A percentile compares a stretch with the other conserved stretches of the same genome.
phyloP scores from a whole-genome alignment of 2,888 invertebrate genomes.

The Eumacrocentrus americanus region DNA sequence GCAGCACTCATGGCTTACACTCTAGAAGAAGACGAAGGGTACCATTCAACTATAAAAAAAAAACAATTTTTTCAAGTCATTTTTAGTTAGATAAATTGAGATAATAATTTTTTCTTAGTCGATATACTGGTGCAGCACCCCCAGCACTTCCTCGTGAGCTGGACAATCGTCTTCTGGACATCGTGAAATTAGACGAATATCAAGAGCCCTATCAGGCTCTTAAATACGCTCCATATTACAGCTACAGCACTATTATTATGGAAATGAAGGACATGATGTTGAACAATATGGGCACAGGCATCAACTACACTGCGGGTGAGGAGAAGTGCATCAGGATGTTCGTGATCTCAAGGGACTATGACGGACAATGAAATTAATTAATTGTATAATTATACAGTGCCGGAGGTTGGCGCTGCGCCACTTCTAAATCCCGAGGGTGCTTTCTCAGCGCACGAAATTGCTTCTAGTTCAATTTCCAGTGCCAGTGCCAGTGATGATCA shows the following conservation, averaged over 20 bases:
- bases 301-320: slow-evolving; percentile 56
- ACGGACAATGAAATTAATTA: slow-evolving; percentile 59
- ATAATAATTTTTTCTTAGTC: slow-evolving; percentile 31
- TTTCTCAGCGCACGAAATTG: slow-evolving; percentile 49
- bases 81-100: too few species aligned
- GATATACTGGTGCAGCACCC: slow-evolving; percentile 56
- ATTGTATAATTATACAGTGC: slow-evolving; percentile 80
- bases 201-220: slow-evolving; percentile 81
- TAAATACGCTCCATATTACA: slow-evolving; percentile 77
- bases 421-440: slow-evolving; percentile 65
- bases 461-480: slow-evolving; percentile 56
- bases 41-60: too few species aligned
- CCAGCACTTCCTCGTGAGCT: slow-evolving; percentile 61
- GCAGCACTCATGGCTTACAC: slow-evolving; percentile 60
- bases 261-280: slow-evolving; percentile 75
- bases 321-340: slow-evolving; percentile 8
- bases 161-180: slow-evolving; percentile 66
- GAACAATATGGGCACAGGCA: slow-evolving; percentile 60
- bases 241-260: slow-evolving; percentile 76
- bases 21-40: slow-evolving; percentile 59
- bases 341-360: slow-evolving; percentile 15
- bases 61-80: too few species aligned
- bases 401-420: slow-evolving; percentile 75
- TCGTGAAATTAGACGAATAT: slow-evolving; percentile 75
- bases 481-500: slow-evolving; percentile 62